phyloP scores from a whole-genome alignment of 2,888 invertebrate species.

The Andrena marginata region DNA sequence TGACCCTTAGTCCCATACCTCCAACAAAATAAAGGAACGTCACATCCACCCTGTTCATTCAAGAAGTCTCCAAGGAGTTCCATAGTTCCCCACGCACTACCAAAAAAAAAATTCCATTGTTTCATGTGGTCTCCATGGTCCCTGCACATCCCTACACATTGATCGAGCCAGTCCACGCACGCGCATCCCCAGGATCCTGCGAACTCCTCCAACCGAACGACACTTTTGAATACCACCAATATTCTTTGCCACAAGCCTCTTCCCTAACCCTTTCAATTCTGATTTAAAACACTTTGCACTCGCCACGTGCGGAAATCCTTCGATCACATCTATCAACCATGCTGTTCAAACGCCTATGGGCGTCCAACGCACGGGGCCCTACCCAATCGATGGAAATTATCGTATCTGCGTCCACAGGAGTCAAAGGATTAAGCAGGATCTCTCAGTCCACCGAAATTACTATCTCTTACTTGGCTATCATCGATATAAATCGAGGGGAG shows the following conservation, averaged over 20 bases:
- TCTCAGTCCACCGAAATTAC: no score
- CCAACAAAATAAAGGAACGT: neutral
- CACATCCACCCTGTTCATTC: neutral
- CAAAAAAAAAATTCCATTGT: constrained; percentile 4
- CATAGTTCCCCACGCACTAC: neutral
- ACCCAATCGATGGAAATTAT: no score
- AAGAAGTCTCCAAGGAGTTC: neutral
- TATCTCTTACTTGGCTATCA: no score
- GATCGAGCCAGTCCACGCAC: constrained; percentile 57
- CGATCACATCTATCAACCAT: no score
- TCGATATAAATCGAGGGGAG: neutral
- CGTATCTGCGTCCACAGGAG: no score
- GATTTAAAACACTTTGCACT: no score
- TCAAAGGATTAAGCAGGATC: no score
- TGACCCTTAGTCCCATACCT: neutral
- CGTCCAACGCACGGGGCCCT: no score
- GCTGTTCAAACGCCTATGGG: no score
- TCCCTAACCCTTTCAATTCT: no score
- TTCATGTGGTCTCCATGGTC: constrained; percentile 32
- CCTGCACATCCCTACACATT: constrained; percentile 50
- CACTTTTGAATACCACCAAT: constrained; percentile 13
- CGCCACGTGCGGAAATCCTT: no score
- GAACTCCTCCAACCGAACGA: constrained; percentile 34
- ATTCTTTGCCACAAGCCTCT: neutral
- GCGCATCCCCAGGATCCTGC: constrained; percentile 38